These are phyloP conservation scores for Caradrina kadenii DNA, from an alignment of 2,888 invertebrate genomes.

Conservation along the genomic window DNA sequence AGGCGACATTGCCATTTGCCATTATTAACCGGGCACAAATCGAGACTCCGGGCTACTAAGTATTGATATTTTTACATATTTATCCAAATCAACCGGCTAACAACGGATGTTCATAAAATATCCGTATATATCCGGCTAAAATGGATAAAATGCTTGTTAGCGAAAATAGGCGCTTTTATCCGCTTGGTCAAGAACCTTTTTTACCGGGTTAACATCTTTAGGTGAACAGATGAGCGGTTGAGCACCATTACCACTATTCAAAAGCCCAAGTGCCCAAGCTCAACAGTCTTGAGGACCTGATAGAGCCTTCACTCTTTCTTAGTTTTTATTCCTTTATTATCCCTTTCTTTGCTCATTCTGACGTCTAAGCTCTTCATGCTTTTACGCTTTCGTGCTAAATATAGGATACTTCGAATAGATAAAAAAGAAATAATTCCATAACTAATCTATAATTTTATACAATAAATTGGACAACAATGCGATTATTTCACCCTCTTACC, in stretches of 20 bases:
- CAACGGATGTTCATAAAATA: too few relatives aligned
- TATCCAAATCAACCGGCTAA: too few relatives aligned
- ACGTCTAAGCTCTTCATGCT: not conserved
- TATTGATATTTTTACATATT: too few relatives aligned
- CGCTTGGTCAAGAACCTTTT: too few relatives aligned
- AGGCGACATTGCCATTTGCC: not conserved
- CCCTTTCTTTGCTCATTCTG: not conserved
- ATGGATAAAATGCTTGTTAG: too few relatives aligned
- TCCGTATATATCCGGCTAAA: too few relatives aligned
- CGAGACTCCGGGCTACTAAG: too few relatives aligned
- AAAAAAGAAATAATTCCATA: not conserved
- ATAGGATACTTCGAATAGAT: not conserved
- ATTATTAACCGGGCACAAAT: too few relatives aligned
- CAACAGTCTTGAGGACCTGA: not conserved
- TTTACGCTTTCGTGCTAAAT: not conserved
- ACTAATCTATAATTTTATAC: not conserved
- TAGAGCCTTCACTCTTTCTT: not conserved
- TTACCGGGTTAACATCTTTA: too few relatives aligned
- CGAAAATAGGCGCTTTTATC: too few relatives aligned
- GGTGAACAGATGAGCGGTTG: too few relatives aligned
- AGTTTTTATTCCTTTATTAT: not conserved
- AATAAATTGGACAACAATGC: constrained; percentile 17
- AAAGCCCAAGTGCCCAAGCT: not conserved
- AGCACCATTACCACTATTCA: too few relatives aligned
- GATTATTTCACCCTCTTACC: constrained; percentile 14